Base-by-base conservation (phyloP, 2,113 vertebrate species). In the Chionomys nivalis region DNA sequence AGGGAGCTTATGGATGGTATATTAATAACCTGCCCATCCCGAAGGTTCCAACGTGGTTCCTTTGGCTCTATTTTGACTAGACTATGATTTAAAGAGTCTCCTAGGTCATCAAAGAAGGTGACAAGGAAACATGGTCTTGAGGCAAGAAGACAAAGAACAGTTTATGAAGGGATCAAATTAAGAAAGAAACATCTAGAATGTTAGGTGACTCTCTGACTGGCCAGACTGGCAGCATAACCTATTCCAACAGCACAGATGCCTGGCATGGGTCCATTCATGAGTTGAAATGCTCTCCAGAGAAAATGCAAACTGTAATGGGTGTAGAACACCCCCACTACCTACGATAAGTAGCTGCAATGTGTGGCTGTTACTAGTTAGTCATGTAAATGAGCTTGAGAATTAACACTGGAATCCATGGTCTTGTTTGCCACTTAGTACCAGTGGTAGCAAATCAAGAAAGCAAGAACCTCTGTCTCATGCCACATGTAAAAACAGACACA, bases 381-480 rank as follows among this genome's bases (percentile, higher is more conserved):
- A 3, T 42, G 33, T 66, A n/a, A 78, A 78, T 47, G 13, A n/a
- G 7, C 39, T 36, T 75, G 52, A 68, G 26, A 33, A 3, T 2
- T 55, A 28, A 70, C 36, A 23, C 9, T 19, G 14, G 19, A 68
- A 14, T 33, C 42, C 87, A n/a, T 2, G 58, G 1, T 3, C 17
- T 14, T 42, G 14, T 28, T 24, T 26, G 24, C n/a, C 7, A 0
- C 5, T 0, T 11, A 4, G 14, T 21, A 44, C 16, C 31, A 11
- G 0, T 26, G 10, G 21, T 11, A 70, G 79, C 55, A 39, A 42
- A 39, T 2, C 47, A 58, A 24, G 24, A 90, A 52, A 47, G 26
- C 52, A 42, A 19, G 58, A 7, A 47, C 47, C 7, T 75, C 44
- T 13, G 1, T 3, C 8, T 11, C 5, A 33, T 16, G 28, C 21